A percentile compares a stretch with the other conserved stretches of the same genome.
phyloP scores from a whole-genome alignment of 1,140 invertebrate species.

The Scaptomyza montana region DNA sequence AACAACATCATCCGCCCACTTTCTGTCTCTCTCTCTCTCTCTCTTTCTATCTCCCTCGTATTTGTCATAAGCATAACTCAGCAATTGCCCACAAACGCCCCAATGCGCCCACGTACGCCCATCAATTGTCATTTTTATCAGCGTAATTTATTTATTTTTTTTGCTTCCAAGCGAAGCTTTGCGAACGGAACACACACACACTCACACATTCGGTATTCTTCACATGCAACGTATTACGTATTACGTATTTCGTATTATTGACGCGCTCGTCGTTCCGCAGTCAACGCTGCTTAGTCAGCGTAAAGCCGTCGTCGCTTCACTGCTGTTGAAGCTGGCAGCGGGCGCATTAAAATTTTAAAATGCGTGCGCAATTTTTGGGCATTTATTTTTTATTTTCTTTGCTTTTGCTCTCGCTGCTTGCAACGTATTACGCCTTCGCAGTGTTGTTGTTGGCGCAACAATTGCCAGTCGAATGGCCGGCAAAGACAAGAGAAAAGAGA shows the following conservation, averaged over 20 bases:
- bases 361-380: constrained; percentile 50
- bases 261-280: constrained; percentile 17
- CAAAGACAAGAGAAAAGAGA: not conserved
- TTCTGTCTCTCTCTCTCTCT: constrained; percentile 26
- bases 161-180: constrained; percentile 38
- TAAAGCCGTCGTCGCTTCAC: constrained; percentile 13
- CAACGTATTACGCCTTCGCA: constrained; percentile 36
- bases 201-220: constrained; percentile 7
- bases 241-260: constrained; percentile 46
- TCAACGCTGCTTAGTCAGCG: constrained; percentile 42
- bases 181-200: too few relatives aligned
- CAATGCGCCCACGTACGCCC: constrained; percentile 76
- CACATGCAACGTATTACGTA: constrained; percentile 6
- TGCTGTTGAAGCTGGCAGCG: constrained; percentile 36
- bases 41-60: constrained; percentile 28
- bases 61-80: constrained; percentile 81
- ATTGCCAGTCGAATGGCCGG: constrained; percentile 42
- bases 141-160: constrained; percentile 48
- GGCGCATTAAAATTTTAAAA: constrained; percentile 74
- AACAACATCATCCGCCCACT: constrained; percentile 20
- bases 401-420: constrained; percentile 9
- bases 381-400: constrained; percentile 6
- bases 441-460: constrained; percentile 42
- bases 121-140: constrained; percentile 82
- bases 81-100: constrained; percentile 69